These are phyloP conservation scores for Ruditapes philippinarum DNA, from an alignment of 1,140 invertebrate species.

Conservation along the genomic window DNA sequence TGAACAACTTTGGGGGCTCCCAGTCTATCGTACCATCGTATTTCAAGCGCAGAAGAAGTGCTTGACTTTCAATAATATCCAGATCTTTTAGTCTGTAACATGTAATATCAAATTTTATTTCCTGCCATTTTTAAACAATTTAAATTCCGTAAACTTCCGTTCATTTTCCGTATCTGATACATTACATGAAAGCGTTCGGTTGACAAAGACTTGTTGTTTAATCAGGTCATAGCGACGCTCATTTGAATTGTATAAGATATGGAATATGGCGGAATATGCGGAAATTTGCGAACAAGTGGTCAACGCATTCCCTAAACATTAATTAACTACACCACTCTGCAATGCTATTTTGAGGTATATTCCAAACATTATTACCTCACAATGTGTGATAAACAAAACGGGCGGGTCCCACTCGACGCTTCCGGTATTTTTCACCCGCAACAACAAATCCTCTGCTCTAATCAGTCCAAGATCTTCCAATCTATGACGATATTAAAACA, in stretches of 20 bases:
- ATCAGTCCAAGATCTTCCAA: constrained; percentile 35
- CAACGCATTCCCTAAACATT: too few relatives aligned
- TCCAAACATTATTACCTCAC: constrained; percentile 55
- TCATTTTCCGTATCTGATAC: too few relatives aligned
- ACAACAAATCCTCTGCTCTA: neutral
- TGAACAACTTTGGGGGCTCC: constrained; percentile 40
- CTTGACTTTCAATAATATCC: constrained; percentile 14
- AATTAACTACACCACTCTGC: neutral
- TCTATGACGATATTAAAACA: neutral
- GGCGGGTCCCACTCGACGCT: constrained; percentile 44
- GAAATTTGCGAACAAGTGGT: too few relatives aligned
- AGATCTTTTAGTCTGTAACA: constrained; percentile 29
- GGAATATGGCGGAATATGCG: too few relatives aligned
- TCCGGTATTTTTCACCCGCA: neutral
- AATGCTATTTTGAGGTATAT: too few relatives aligned
- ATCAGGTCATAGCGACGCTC: too few relatives aligned
- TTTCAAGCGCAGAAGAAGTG: neutral
- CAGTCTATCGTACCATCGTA: constrained; percentile 16
- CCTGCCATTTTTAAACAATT: neutral
- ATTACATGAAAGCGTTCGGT: too few relatives aligned
- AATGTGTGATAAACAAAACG: neutral
- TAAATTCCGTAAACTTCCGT: neutral
- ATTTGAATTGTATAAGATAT: too few relatives aligned
- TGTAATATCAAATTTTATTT: neutral
- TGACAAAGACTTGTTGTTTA: too few relatives aligned